These are phyloP conservation scores for Zygogramma bicolorata DNA, from an alignment of 2,888 invertebrate genomes.

Conservation along the genomic window DNA sequence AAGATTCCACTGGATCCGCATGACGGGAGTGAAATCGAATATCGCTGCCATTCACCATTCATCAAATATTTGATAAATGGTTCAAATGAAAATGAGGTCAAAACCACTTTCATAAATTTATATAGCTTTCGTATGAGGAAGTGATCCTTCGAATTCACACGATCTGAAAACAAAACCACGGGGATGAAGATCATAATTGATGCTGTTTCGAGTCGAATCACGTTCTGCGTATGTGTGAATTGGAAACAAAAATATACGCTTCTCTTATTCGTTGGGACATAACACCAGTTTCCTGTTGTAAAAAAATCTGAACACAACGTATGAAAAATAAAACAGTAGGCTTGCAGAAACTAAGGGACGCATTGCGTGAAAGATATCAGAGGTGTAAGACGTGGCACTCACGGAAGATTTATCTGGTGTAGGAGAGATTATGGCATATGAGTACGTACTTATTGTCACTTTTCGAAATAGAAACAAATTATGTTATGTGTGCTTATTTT, in stretches of 20 bases:
- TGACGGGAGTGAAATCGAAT: too few species aligned
- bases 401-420: not conserved
- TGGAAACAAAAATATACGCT: conserved; percentile 23
- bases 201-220: conserved; percentile 33
- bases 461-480: too few species aligned
- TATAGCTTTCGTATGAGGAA: conserved; percentile 49
- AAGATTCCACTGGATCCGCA: too few species aligned
- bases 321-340: not conserved
- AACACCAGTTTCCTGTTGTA: conserved; percentile 19
- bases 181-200: conserved; percentile 40
- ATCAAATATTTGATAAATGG: conserved; percentile 9
- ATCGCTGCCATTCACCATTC: too few species aligned
- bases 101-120: conserved; percentile 54
- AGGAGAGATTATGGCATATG: too few species aligned
- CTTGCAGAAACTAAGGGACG: not conserved
- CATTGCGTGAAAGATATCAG: not conserved
- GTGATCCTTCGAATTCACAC: conserved; percentile 49
- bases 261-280: conserved; percentile 26
- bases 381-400: not conserved
- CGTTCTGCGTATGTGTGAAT: conserved; percentile 34
- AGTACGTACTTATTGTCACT: too few species aligned
- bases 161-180: conserved; percentile 38
- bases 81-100: conserved; percentile 29
- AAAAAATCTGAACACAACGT: too few species aligned
- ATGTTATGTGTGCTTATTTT: too few species aligned